Evolutionary conservation across 2,888 invertebrate genomes (phyloP).

Genomic region (Eupithecia subfuscata): DNA sequence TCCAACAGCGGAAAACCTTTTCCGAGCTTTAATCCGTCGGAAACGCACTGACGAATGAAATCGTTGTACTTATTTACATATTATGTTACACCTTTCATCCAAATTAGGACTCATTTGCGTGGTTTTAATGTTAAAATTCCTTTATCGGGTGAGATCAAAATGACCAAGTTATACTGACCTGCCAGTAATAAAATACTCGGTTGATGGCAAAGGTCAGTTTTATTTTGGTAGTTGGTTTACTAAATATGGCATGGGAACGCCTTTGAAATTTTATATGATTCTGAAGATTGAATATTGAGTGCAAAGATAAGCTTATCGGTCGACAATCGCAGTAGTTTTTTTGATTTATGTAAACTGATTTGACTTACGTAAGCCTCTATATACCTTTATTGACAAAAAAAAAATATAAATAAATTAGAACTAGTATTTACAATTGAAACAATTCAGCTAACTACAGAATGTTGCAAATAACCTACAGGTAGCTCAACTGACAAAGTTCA

Average conservation of each 20-base stretch:
- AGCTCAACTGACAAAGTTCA: too few species aligned
- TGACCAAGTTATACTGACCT: conserved; percentile 2
- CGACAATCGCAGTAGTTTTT: conserved; percentile 21
- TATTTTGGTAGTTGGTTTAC: conserved; percentile 10
- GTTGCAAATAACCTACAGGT: too few species aligned
- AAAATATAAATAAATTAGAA: too few species aligned
- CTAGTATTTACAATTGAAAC: too few species aligned
- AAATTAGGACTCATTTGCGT: conserved; percentile 23
- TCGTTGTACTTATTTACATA: conserved; percentile 31
- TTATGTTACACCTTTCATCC: conserved; percentile 18
- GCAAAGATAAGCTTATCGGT: conserved; percentile 46
- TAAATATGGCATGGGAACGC: conserved; percentile 13
- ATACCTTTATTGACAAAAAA: too few species aligned
- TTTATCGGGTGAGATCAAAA: neutral
- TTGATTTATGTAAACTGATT: neutral
- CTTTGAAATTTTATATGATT: conserved; percentile 15
- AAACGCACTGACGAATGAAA: conserved; percentile 29
- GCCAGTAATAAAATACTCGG: conserved; percentile 11
- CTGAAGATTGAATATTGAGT: conserved; percentile 19
- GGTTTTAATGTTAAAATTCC: conserved; percentile 11
- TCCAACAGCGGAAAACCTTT: conserved; percentile 37
- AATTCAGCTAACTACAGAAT: too few species aligned
- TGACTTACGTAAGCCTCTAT: neutral
- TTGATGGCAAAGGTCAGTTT: conserved; percentile 13
- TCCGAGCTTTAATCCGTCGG: conserved; percentile 38